A percentile compares a stretch with the other conserved stretches of the same genome.
Evolutionary conservation across 2,113 vertebrate species (phyloP).

Genomic region (Sitta europaea): DNA sequence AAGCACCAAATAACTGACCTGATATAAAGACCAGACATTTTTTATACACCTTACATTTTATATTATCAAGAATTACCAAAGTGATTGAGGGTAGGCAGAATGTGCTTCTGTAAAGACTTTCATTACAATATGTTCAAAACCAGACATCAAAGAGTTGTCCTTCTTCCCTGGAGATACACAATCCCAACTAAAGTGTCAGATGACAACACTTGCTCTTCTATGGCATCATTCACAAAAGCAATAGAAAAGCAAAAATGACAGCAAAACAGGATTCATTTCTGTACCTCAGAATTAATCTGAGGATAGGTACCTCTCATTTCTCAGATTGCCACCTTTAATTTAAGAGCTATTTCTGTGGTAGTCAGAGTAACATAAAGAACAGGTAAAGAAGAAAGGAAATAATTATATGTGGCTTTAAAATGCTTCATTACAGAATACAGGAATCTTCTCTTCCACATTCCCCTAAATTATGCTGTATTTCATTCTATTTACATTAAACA

Average conservation of each 20-base stretch:
- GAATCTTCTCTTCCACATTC: background rate
- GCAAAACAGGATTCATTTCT: background rate
- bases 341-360: background rate
- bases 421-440: background rate
- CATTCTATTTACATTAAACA: background rate
- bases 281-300: background rate
- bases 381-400: background rate
- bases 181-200: background rate
- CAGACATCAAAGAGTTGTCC: background rate
- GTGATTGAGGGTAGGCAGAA: background rate
- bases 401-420: background rate
- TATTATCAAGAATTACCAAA: background rate
- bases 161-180: accelerated
- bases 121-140: background rate
- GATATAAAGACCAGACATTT: background rate
- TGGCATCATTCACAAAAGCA: background rate
- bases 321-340: background rate
- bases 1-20: background rate
- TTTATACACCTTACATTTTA: background rate
- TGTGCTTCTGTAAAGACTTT: background rate
- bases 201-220: background rate
- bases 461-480: background rate
- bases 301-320: background rate
- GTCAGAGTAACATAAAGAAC: background rate
- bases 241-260: background rate